A percentile compares a stretch with the other conserved stretches of the same genome.
These are phyloP conservation scores for Callimorpha dominula DNA, from an alignment of 2,888 invertebrate genomes.

Conservation along the genomic window DNA sequence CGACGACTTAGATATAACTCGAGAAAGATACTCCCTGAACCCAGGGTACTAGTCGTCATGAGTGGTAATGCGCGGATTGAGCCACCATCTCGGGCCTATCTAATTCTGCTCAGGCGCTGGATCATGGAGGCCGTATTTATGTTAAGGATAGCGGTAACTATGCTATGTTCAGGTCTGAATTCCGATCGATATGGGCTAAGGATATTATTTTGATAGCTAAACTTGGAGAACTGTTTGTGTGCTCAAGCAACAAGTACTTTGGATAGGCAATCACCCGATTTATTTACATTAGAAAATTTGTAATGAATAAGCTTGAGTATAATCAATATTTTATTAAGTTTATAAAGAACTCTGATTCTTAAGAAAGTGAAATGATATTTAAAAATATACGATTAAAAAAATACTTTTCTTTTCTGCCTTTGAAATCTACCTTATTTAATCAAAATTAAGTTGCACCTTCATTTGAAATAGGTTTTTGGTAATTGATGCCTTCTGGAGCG, in stretches of 20 bases:
- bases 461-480: conserved; percentile 77
- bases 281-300: neutral
- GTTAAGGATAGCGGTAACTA: neutral
- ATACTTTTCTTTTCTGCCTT: too few relatives aligned
- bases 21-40: too few relatives aligned
- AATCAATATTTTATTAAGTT: too few relatives aligned
- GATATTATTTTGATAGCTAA: too few relatives aligned
- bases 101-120: too few relatives aligned
- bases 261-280: neutral
- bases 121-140: neutral
- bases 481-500: conserved; percentile 88
- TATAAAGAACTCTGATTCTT: neutral
- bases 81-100: too few relatives aligned
- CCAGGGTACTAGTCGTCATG: too few relatives aligned
- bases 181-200: too few relatives aligned
- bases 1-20: too few relatives aligned
- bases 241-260: neutral
- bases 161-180: neutral
- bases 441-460: conserved; percentile 61
- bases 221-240: neutral
- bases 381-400: too few relatives aligned
- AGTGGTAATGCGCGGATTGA: too few relatives aligned
- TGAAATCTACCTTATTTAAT: neutral
- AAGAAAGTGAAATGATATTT: neutral
- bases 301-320: too few relatives aligned